Conservation (phyloP, 2,888 invertebrate species). For the Drosophila picticornis region DNA sequence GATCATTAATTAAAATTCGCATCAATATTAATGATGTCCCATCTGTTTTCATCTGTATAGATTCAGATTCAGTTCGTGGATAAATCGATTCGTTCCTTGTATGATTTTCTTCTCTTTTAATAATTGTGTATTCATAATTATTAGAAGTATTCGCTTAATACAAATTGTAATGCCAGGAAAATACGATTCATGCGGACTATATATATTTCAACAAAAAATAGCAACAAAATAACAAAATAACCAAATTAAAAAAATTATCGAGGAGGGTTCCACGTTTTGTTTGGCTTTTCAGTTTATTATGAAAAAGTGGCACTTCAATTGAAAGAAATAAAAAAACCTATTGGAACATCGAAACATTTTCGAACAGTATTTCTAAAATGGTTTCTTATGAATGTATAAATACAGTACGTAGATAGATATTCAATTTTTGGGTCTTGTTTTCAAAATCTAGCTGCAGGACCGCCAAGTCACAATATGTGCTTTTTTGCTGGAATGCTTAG, state of each 20-base stretch:
- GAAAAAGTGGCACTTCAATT: neutral
- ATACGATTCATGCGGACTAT: neutral
- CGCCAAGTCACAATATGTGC: neutral
- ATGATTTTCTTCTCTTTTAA: neutral
- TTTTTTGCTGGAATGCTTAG: neutral
- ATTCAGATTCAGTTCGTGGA: neutral
- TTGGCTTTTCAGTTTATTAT: neutral
- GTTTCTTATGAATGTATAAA: neutral
- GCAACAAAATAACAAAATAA: neutral
- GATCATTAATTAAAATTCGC: constrained; percentile 41
- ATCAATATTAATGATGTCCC: constrained; percentile 38
- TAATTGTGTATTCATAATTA: neutral
- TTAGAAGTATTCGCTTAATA: neutral
- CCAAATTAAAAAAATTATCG: neutral
- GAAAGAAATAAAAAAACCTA: neutral
- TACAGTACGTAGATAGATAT: neutral
- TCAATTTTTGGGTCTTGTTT: neutral
- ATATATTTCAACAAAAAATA: too few relatives aligned
- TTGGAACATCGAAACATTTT: neutral
- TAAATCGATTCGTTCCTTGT: neutral
- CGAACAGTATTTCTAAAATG: neutral
- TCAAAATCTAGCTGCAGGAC: neutral
- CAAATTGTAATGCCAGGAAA: neutral
- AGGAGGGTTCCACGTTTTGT: neutral
- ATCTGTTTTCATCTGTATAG: constrained; percentile 10